phyloP scores from a whole-genome alignment of 2,888 invertebrate species.

The Protodeltote pygarga region DNA sequence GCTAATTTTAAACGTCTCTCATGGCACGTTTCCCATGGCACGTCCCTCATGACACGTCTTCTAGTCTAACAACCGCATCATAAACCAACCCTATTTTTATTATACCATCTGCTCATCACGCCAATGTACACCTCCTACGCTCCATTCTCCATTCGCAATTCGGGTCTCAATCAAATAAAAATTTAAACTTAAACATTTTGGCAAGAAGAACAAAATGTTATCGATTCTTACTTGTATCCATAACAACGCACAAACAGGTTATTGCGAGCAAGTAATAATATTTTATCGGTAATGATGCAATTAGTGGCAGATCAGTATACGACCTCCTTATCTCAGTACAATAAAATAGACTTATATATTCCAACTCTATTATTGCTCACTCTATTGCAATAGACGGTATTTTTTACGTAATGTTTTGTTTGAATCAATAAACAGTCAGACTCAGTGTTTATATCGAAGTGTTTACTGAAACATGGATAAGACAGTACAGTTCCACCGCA shows the following conservation, averaged over 20 bases:
- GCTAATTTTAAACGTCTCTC: too few relatives aligned
- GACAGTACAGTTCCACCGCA: conserved; percentile 62
- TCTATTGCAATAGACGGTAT: conserved; percentile 25
- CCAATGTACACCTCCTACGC: too few relatives aligned
- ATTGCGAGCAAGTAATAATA: conserved; percentile 22
- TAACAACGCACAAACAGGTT: conserved; percentile 45
- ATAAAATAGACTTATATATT: conserved; percentile 32
- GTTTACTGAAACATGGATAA: conserved; percentile 55
- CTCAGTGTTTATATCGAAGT: conserved; percentile 42
- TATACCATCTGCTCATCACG: too few relatives aligned
- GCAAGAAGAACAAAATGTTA: conserved; percentile 26
- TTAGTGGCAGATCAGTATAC: conserved; percentile 37
- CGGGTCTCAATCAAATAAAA: background rate
- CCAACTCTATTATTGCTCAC: conserved; percentile 26
- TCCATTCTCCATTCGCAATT: background rate
- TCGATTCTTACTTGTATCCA: conserved; percentile 49
- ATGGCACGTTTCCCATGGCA: too few relatives aligned
- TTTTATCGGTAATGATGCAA: conserved; percentile 53
- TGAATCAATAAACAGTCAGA: conserved; percentile 40
- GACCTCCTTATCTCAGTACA: conserved; percentile 50
- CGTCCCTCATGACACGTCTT: too few relatives aligned
- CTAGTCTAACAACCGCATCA: too few relatives aligned
- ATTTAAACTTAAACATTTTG: conserved; percentile 19
- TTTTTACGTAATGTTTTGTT: conserved; percentile 33
- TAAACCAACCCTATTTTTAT: too few relatives aligned